A percentile compares a stretch with the other conserved stretches of the same genome.
These are phyloP conservation scores for Muscina levida DNA, from an alignment of 2,888 invertebrate species.

Conservation along the genomic window DNA sequence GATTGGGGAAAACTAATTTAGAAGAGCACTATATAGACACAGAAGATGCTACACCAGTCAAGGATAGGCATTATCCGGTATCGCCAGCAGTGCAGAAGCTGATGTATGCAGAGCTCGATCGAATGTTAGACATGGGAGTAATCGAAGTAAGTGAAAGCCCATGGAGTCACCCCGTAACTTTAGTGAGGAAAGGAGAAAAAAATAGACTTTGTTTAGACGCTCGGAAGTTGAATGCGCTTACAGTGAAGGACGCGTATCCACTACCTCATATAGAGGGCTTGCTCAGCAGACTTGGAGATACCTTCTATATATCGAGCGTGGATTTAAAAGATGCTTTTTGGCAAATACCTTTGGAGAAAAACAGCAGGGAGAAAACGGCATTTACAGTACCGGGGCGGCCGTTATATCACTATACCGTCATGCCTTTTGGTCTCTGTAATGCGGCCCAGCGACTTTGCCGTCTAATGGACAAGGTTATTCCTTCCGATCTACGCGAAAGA, in stretches of 20 bases:
- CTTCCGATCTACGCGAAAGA: neutral
- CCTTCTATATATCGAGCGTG: conserved; percentile 16
- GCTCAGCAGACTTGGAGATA: conserved; percentile 41
- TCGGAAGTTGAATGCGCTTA: conserved; percentile 42
- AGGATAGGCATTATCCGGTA: conserved; percentile 24
- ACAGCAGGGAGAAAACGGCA: conserved; percentile 34
- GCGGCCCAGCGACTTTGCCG: too few species aligned
- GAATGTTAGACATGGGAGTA: conserved; percentile 40
- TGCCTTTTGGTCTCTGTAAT: too few species aligned
- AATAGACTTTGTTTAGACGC: conserved; percentile 46
- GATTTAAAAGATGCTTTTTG: conserved; percentile 44
- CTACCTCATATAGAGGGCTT: too few species aligned
- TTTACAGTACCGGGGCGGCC: too few species aligned
- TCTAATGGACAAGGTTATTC: too few species aligned
- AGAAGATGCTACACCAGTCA: neutral
- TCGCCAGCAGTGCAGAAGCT: conserved; percentile 37
- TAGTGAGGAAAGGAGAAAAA: conserved; percentile 42
- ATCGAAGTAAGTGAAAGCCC: conserved; percentile 32
- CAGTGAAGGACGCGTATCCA: conserved; percentile 45
- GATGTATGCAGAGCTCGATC: conserved; percentile 41
- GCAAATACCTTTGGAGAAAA: conserved; percentile 39
- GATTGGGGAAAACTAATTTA: neutral
- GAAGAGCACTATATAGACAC: conserved; percentile 19
- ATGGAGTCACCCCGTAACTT: conserved; percentile 40
- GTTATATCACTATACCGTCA: too few species aligned